Evolutionary conservation across 2,797 vertebrate species (phyloP), one percentile per base, ranked within the genome.

Genomic region (Harpagifer antarcticus): DNA sequence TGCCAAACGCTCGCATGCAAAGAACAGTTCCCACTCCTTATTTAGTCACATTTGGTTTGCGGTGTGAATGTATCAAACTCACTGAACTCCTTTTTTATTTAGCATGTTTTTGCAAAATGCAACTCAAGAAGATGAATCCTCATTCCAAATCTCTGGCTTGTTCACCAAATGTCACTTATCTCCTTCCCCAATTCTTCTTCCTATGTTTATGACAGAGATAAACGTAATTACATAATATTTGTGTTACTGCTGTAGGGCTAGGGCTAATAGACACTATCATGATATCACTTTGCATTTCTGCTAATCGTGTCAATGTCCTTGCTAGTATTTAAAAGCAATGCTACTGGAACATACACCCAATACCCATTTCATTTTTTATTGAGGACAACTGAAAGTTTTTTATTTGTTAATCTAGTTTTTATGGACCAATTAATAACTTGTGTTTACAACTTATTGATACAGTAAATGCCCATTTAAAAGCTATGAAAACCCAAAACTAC

Each of bases 41-140:
- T 94, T 91, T 93, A 90, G 88, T 88, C 85, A 88, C 65, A 33
- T 60, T 76, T 63, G 72, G 69, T 37, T 81, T 80, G 67, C 66
- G 61, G 67, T 73, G 67, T 27, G 73, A 85, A 81, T 71, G n/a
- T 62, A 74, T 83, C 53, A 81, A 74, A 84, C 59, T 50, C 68
- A 44, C 78, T 33, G 33, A 73, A 33, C 37, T 42, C 3, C 16
- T 53, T 83, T 89, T 83, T 84, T 60, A 53, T 63, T n/a, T 44
- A 61, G 48, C 20, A 20, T 15, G 17, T 62, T 63, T 47, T 68
- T 65, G 16, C 60, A 63, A 68, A 75, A 72, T 59, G 75, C 64
- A 81, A 62, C 76, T 81, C 70, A 45, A 62, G 19, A 27, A 27
- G 23, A 27, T 27, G 23, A 27, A 27, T 61, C 66, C 56, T 86